A percentile compares a stretch with the other conserved stretches of the same genome.
Conservation (phyloP, 2,113 vertebrate genomes). For the Syngnathus scovelli region DNA sequence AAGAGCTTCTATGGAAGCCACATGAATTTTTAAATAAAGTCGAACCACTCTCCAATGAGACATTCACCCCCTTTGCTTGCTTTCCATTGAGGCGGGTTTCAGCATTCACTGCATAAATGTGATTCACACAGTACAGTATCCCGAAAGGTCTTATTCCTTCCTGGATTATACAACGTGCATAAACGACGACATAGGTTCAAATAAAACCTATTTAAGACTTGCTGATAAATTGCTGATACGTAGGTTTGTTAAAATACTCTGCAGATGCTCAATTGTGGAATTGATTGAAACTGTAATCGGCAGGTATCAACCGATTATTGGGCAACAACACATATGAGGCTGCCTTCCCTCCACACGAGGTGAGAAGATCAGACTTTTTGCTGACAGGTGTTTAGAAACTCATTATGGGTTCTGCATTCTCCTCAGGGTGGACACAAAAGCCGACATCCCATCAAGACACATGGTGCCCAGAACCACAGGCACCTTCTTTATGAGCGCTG, state of each 20-base stretch:
- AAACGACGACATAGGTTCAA: background rate
- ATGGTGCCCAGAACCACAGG: conserved; percentile 92
- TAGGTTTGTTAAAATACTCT: conserved; percentile 12
- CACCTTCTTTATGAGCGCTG: conserved; percentile 95
- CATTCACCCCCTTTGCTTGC: conserved; percentile 7
- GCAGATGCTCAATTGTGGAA: background rate
- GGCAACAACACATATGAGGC: conserved; percentile 93
- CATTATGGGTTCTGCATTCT: conserved; percentile 17
- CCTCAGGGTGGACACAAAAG: conserved; percentile 92
- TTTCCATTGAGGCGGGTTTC: conserved; percentile 3
- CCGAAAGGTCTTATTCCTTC: conserved; percentile 1
- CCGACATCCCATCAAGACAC: conserved; percentile 90
- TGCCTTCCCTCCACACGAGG: conserved; percentile 97
- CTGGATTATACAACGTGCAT: conserved; percentile 10
- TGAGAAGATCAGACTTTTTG: conserved; percentile 44
- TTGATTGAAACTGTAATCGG: background rate
- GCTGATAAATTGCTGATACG: conserved; percentile 16
- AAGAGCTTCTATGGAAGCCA: conserved; percentile 25
- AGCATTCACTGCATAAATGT: conserved; percentile 6
- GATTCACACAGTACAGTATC: background rate
- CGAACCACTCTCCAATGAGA: conserved; percentile 34
- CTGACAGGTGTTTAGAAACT: background rate
- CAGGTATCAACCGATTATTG: conserved; percentile 91
- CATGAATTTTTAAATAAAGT: conserved; percentile 55
- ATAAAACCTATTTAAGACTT: conserved; percentile 14